Base-by-base conservation (phyloP, 2,888 invertebrate genomes). In the Choreutis nemorana region DNA sequence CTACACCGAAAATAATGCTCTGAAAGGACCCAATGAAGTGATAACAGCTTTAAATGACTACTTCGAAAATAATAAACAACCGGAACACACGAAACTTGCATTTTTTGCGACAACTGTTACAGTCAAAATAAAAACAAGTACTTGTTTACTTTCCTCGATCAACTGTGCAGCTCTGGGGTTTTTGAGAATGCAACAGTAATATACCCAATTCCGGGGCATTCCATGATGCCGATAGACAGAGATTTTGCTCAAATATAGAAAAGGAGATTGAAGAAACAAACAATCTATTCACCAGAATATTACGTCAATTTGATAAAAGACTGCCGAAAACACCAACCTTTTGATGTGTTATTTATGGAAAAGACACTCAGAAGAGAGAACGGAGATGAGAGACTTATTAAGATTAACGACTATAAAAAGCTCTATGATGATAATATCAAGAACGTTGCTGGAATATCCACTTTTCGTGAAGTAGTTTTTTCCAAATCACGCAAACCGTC, bases 151-250 rank as follows among this genome's bases (percentile, higher is more conserved):
- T 38, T 26, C 21, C 24, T 40, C 12, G 36, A 42, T 12, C 35
- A 40, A 9, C 10, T 42, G 5, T 40, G 42, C 16, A 35, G 34
- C 0, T 32, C 23, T 16, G 32, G 31, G 7, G 11, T 30, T 4
- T 44, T 44, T 32, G 23, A 37, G 28, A 37, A 11, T 20, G 32
- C 36, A 20, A 25, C 35, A 14, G 24, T 46, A 4, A 33, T 12
- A n/a, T 46, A 41, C 15, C 41, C 40, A 1, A 23, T 44, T 8
- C 41, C 44, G 20, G 44, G 42, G 4, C 45, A 44, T 28, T 41
- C 40, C 1, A 44, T 45, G 46, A 45, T 45, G 43, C 42, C 44
- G 1, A 32, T 44, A 2, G 41, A 43, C 33, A 16, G 42, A 10
- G 37, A 41, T 26, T 36, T 38, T 73, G 26, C 38, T 6, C 23